phyloP scores from a whole-genome alignment of 2,113 vertebrate genomes.

The Poecile atricapillus region DNA sequence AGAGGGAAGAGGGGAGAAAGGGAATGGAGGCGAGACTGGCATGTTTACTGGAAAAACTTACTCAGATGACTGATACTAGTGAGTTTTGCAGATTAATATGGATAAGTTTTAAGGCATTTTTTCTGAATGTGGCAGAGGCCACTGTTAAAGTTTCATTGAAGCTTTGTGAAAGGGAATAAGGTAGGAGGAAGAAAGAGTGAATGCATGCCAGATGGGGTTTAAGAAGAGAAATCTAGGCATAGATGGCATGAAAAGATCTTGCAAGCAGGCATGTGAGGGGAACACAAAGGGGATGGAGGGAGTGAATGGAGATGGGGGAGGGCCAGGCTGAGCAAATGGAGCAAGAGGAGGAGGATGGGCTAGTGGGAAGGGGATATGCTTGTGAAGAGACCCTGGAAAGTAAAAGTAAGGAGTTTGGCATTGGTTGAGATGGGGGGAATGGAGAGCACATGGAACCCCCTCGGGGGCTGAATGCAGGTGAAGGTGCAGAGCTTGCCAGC shows the following conservation, averaged over 20 bases:
- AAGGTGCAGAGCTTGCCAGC: background rate
- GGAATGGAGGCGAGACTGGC: background rate
- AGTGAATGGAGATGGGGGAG: background rate
- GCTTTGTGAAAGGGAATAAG: slow-evolving; percentile 11
- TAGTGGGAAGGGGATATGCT: background rate
- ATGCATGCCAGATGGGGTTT: background rate
- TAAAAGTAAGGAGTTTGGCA: background rate
- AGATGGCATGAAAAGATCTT: slow-evolving; percentile 14
- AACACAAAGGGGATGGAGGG: background rate
- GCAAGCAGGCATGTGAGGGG: background rate
- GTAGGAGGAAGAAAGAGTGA: background rate
- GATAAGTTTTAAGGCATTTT: background rate
- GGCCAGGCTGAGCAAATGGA: background rate
- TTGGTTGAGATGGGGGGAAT: background rate
- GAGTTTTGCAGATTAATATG: background rate
- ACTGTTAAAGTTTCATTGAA: background rate
- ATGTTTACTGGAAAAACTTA: background rate
- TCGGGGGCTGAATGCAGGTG: background rate
- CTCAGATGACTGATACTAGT: background rate
- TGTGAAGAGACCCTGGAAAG: background rate
- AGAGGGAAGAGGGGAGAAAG: background rate
- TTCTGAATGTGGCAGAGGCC: background rate
- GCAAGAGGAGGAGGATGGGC: background rate
- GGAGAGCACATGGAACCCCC: background rate
- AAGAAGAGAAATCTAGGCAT: background rate